Evolutionary conservation across 2,797 vertebrate species (phyloP).

Genomic region (Pangasius djambal): DNA sequence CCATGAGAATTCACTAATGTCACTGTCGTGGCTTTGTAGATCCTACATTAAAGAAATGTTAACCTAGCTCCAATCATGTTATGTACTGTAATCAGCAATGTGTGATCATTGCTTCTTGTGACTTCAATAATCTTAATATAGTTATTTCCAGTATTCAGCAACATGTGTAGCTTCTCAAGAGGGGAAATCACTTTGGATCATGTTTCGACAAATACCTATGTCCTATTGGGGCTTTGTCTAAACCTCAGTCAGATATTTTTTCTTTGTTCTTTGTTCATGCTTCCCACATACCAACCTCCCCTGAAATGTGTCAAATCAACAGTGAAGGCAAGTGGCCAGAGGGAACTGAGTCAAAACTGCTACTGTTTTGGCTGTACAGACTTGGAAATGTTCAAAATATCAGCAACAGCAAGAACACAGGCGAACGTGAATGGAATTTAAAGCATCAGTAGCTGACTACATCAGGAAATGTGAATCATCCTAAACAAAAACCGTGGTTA

Average conservation of each 20-base stretch:
- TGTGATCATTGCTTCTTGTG: not conserved
- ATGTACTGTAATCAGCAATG: not conserved
- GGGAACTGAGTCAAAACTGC: not conserved
- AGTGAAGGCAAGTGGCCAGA: slow-evolving; percentile 5
- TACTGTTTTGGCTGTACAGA: not conserved
- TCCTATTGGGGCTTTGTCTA: not conserved
- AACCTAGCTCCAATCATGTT: not conserved
- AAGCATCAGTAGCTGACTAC: not conserved
- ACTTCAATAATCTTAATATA: not conserved
- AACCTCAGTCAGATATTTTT: not conserved
- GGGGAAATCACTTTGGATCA: not conserved
- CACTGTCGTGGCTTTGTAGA: not conserved
- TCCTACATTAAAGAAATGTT: not conserved
- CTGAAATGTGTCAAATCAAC: not conserved
- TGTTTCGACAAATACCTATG: not conserved
- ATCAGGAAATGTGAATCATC: not conserved
- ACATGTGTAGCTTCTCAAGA: not conserved
- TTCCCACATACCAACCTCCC: not conserved
- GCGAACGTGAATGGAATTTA: not conserved
- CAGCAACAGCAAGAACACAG: not conserved
- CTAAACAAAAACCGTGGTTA: not conserved
- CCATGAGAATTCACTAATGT: not conserved
- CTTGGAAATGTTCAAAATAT: not conserved
- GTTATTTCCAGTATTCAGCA: not conserved
- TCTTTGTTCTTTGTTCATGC: not conserved